Evolutionary conservation across 2,888 invertebrate genomes (phyloP), one percentile per base, ranked within the genome.

Genomic region (Orthosia incerta): DNA sequence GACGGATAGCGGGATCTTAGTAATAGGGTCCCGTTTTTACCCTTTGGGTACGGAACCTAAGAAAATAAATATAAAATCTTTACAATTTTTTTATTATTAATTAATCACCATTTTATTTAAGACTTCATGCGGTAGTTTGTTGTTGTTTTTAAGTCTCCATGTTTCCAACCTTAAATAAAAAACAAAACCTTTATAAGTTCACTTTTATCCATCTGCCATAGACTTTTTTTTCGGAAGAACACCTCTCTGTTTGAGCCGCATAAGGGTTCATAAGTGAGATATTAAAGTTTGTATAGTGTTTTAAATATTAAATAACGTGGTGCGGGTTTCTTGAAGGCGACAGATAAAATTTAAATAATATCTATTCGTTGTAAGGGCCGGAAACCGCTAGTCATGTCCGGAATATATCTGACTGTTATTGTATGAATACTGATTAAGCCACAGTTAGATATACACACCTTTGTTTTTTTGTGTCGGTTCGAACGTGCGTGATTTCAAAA

Each of bases 391-490:
- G 85, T 87, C 88, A 87, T 86, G 89, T 89, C 89, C 92, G 91
- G 91, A 90, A 87, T 70, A 91, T 91, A 85, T 87, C 79, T 83
- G 81, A 61, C 77, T 83, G 75, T 86, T 88, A 89, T 89, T 90
- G 89, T 90, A 88, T 91, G 91, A 92, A 93, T 92, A 91, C 89
- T 90, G 90, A 92, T 92, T 88, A 85, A 81, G 71, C 72, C 61
- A 57, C 55, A 64, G 46, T 65, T 50, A 46, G 70, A 60, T 68
- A 71, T 78, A 61, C n/a, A n/a, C n/a, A n/a, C 71, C 72, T 78
- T 78, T 80, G 72, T 84, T 84, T 82, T n/a, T 80, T 84, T 78
- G 71, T 69, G 13, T 59, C 26, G n/a, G 59, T 64, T 50, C 23
- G 18, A 62, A 59, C 26, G 73, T 80, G 81, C 75, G 68, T 74